phyloP scores from a whole-genome alignment of 2,888 invertebrate species.

The Tromatobia lineatoria region DNA sequence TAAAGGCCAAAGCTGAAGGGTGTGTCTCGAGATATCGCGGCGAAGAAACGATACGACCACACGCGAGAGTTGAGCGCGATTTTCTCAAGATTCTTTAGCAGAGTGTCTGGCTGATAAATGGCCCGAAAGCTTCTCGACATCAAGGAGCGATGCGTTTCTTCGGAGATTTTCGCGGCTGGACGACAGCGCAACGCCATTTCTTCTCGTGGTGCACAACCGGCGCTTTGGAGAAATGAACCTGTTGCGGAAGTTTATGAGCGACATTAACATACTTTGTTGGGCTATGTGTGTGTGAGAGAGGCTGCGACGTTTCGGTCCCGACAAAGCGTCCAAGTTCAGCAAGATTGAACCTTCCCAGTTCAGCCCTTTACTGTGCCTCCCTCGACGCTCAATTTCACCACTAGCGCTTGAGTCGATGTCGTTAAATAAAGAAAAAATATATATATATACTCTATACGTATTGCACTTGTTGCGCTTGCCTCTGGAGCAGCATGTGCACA shows the following conservation, averaged over 20 bases:
- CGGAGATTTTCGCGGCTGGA: constrained; percentile 78
- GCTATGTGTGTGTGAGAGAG: constrained; percentile 51
- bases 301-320: constrained; percentile 31
- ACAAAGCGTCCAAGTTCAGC: constrained; percentile 62
- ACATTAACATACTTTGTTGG: constrained; percentile 83
- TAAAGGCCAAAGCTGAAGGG: constrained; percentile 46
- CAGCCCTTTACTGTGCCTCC: constrained; percentile 9
- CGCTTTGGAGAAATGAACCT: constrained; percentile 83
- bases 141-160: constrained; percentile 77
- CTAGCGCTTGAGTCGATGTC: constrained; percentile 59
- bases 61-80: constrained; percentile 70
- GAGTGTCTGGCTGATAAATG: constrained; percentile 80
- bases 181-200: constrained; percentile 41
- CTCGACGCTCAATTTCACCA: constrained; percentile 32
- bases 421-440: constrained; percentile 57
- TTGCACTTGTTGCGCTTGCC: constrained; percentile 79
- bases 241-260: constrained; percentile 83
- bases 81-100: constrained; percentile 76
- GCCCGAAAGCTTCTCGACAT: constrained; percentile 62
- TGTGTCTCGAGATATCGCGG: constrained; percentile 50
- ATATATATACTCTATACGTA: constrained; percentile 44
- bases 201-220: constrained; percentile 59
- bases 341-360: constrained; percentile 51
- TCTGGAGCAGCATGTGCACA: constrained; percentile 20
- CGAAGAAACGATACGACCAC: constrained; percentile 70